Percentiles rank a stretch among this genome's conserved stretches.
Evolutionary conservation across 2,113 vertebrate species (phyloP).

Genomic region (Pipra filicauda): DNA sequence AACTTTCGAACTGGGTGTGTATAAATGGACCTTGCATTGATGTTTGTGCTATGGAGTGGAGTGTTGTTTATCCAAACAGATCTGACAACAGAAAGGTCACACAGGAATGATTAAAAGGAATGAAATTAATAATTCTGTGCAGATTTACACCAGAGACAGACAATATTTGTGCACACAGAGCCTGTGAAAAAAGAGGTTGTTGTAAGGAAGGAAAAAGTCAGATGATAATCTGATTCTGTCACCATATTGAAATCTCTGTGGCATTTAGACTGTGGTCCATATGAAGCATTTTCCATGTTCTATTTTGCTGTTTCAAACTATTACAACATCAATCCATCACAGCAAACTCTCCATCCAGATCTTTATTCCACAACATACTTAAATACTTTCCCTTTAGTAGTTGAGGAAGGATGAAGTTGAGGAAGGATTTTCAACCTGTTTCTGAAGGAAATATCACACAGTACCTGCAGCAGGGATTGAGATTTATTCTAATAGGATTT

Average conservation of each 20-base stretch:
- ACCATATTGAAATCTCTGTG: conserved; percentile 34
- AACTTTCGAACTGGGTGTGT: background rate
- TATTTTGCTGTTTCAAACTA: background rate
- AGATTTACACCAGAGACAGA: background rate
- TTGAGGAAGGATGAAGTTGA: background rate
- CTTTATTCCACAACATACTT: background rate
- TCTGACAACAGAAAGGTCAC: background rate
- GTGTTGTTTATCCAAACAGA: conserved; percentile 72
- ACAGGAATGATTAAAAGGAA: background rate
- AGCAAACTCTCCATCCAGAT: background rate
- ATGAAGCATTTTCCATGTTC: background rate
- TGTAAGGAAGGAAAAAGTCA: background rate
- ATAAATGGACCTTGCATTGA: background rate
- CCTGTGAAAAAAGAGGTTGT: background rate
- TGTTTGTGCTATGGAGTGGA: background rate
- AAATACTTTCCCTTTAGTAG: background rate
- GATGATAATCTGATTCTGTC: background rate
- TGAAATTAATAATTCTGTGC: background rate
- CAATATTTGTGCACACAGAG: background rate
- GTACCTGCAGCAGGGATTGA: background rate
- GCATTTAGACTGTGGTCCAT: background rate
- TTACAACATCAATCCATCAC: background rate
- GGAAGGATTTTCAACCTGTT: background rate
- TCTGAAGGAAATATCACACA: background rate
- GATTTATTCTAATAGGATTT: background rate